phyloP scores from a whole-genome alignment of 2,888 invertebrate species.

The Synanthedon formicaeformis region DNA sequence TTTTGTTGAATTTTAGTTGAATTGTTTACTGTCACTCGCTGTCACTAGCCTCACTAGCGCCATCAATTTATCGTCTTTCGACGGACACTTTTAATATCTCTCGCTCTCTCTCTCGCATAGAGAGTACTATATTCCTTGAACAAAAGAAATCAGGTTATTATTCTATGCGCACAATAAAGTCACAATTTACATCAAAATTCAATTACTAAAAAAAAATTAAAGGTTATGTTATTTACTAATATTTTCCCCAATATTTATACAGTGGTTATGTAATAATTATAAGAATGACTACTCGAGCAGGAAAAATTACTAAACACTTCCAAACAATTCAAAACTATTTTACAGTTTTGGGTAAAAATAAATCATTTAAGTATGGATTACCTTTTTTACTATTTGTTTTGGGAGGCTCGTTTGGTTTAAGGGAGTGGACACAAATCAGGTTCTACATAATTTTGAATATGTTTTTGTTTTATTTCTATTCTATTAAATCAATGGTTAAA shows the following conservation, averaged over 20 bases:
- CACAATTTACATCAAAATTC: too few species aligned
- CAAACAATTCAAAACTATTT: slow-evolving; percentile 7
- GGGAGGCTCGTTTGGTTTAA: slow-evolving; percentile 82
- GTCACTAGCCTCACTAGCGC: too few species aligned
- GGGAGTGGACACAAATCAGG: slow-evolving; percentile 81
- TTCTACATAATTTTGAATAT: slow-evolving; percentile 19
- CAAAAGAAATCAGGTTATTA: too few species aligned
- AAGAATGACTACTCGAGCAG: slow-evolving; percentile 14
- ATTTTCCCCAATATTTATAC: neutral
- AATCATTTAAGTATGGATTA: slow-evolving; percentile 75
- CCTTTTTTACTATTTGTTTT: slow-evolving; percentile 80
- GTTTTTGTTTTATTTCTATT: too few species aligned
- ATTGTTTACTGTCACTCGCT: too few species aligned
- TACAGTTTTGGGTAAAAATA: slow-evolving; percentile 49
- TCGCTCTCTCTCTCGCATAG: too few species aligned
- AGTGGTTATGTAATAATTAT: slow-evolving; percentile 7
- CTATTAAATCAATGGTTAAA: too few species aligned
- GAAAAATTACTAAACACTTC: slow-evolving; percentile 8
- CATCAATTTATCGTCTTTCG: too few species aligned
- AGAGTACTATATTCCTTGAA: too few species aligned
- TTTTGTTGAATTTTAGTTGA: too few species aligned
- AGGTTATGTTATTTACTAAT: neutral
- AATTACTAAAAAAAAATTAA: neutral
- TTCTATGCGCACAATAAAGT: too few species aligned
- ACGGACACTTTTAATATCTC: too few species aligned